Base-by-base conservation (phyloP, 2,113 vertebrate genomes). In the Centrocercus urophasianus region DNA sequence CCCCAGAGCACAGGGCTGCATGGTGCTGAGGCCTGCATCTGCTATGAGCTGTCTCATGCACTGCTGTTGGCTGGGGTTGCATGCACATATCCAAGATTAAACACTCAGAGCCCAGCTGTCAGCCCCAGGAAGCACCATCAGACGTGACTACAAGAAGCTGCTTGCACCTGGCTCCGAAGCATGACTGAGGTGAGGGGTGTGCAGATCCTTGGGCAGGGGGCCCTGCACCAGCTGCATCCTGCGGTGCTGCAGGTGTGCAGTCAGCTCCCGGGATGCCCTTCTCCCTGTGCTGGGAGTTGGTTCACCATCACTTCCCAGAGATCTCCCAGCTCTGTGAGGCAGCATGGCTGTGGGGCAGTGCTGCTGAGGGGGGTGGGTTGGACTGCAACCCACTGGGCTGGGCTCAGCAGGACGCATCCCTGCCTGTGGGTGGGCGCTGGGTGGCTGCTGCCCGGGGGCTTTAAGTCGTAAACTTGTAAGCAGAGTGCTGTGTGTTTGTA, bases 81-180 rank as follows among this genome's bases (percentile, higher is more conserved):
- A 1, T 2, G 15, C 16, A 10, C 0, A 1, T 28, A 20, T 8
- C 36, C 4, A 2, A 25, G 7, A 2, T 10, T 13, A 13, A 42
- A 20, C 1, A 1, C 10, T 4, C 24, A 67, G 18, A 50, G 48
- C 48, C 48, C 48, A 22, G 36, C 66, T 36, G 28, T 36, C 2
- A 2, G 54, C 21, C 25, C n/a, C 6, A 22, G 9, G 66, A 32
- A 24, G 13, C 40, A 9, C 4, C 27, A 5, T 36, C 18, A 28
- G 72, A 40, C 1, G 6, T 34, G 36, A 21, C 5, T 15, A 22
- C n/a, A 64, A 70, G 43, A 34, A 75, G 2, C 11, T 32, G 24
- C 45, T 54, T 4, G 13, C 20, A 42, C 28, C 32, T 0, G 0
- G 10, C 22, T 38, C 67, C 38, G 47, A 27, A 47, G 3, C 5